Conservation (phyloP, 2,888 invertebrate genomes). For the Thysanoteuthis rhombus region DNA sequence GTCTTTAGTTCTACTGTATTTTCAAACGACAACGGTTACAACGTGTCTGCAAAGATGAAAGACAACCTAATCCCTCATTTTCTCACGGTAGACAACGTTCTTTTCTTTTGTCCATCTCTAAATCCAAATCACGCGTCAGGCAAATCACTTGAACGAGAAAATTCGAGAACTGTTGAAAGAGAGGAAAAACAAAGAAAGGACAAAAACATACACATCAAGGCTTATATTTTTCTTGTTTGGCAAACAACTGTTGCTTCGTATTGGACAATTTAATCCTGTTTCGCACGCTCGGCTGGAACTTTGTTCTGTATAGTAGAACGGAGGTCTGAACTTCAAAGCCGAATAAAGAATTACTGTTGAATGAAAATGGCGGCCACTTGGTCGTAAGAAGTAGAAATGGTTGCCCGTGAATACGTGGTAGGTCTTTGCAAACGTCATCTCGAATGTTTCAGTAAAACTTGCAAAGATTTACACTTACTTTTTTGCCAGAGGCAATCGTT, state of each 20-base stretch:
- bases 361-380: not conserved
- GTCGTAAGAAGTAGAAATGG: not conserved
- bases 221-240: not conserved
- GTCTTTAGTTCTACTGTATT: not conserved
- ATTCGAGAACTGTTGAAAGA: not conserved
- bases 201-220: not conserved
- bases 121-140: not conserved
- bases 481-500: not conserved
- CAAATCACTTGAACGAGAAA: not conserved
- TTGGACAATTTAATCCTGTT: not conserved
- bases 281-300: not conserved
- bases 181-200: not conserved
- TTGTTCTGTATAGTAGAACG: not conserved
- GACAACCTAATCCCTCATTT: not conserved
- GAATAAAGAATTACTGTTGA: not conserved
- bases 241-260: not conserved
- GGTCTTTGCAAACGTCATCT: not conserved
- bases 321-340: too few species aligned
- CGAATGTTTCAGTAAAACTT: not conserved
- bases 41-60: not conserved
- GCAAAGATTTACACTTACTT: not conserved
- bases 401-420: not conserved
- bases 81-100: not conserved
- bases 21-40: not conserved
- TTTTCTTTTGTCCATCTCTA: not conserved